Evolutionary conservation across 2,888 invertebrate species (phyloP), one percentile per base, ranked within the genome.

Genomic region (Elmis aenea): DNA sequence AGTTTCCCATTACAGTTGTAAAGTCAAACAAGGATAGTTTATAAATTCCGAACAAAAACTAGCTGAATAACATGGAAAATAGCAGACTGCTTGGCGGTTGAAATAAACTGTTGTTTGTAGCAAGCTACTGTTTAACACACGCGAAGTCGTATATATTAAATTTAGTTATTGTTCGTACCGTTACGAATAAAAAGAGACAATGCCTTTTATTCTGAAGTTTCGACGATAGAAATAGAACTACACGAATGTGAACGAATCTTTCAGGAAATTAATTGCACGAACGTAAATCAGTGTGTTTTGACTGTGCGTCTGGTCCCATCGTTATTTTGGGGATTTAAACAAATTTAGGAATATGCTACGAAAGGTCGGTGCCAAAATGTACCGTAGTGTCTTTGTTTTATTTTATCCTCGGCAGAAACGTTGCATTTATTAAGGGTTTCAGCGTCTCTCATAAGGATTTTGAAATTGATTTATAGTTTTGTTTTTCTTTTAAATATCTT

Each of bases 81-180:
- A 42, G 50, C 48, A 52, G 52, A 52, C 52, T 52, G 52, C 52
- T 45, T 52, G 52, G 52, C 52, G 48, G 39, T 48, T 34, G 42
- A 28, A 46, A 42, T 42, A 39, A 46, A 42, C 46, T 50, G 41
- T 43, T 45, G 44, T 37, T 48, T 35, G 48, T 35, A 43, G 36
- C 47, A 42, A 42, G 48, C 40, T 33, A 46, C 45, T 46, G 45
- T 50, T 48, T 46, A 46, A 50, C 47, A 48, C 49, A 45, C 43
- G 47, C 45, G 41, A 29, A 26, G 23, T 24, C 40, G 29, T 45
- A 39, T 37, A 26, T 32, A 31, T 36, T 41, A 27, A 18, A 18
- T 41, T 34, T 33, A 20, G 33, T 42, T 37, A 42, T 45, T 44
- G 27, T 27, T 28, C 33, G 27, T 18, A 8, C 33, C 38, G 33